Evolutionary conservation across 2,888 invertebrate species (phyloP), one percentile per base, ranked within the genome.

Genomic region (Clanis bilineata): DNA sequence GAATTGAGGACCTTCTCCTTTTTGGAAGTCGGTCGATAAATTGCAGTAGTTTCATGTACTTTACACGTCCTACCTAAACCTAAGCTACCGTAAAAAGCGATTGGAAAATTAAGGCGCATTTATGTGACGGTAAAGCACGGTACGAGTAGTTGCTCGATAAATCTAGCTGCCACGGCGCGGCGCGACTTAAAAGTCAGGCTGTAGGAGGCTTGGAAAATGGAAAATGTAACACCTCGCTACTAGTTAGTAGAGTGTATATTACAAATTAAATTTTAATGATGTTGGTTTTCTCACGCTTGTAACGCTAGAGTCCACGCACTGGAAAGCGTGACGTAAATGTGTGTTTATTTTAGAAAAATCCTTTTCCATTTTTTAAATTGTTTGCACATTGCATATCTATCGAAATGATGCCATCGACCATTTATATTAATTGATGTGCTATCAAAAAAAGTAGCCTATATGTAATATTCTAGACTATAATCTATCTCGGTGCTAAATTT

Each of bases 221-320:
- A 51, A 51, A 51, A 51, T 32, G 51, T 51, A 51, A 51, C 51
- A 51, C 32, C 51, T 51, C 32, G 51, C 51, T 32, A 32, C 51
- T 51, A 51, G 51, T 32, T 28, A 51, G 51, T 28, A 51, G 51
- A 51, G 32, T 6, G 51, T 28, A 32, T 18, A 51, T 51, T 51
- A 51, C 32, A 51, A 51, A 51, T 32, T 32, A 32, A 51, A 51
- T 51, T 51, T 51, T 51, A 51, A 51, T 51, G 51, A 51, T 18
- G 51, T 51, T 15, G 51, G 51, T 32, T 32, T 47, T 51, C 51
- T 51, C 51, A 51, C 32, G 51, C 18, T 32, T 32, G 51, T 18
- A 28, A 28, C 45, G 47, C 28, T 32, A 32, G 28, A 15, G 32
- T 28, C 10, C 10, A 23, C 44, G 12, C 36, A 36, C 36, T 1